phyloP scores from a whole-genome alignment of 1,140 invertebrate species.

The Drosophila bocki region DNA sequence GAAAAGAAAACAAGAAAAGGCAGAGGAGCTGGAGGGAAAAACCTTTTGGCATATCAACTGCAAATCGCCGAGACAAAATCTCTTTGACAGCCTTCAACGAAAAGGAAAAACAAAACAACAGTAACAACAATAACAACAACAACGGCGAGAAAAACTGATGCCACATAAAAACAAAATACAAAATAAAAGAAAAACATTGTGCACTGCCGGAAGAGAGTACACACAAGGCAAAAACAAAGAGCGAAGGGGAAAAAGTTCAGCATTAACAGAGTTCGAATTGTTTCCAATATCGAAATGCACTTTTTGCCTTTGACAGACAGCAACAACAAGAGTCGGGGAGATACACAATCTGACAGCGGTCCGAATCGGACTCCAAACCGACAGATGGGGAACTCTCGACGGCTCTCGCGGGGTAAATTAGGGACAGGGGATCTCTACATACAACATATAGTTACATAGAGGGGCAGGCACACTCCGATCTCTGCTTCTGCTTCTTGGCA shows the following conservation, averaged over 20 bases:
- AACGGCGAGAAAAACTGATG: conserved; percentile 62
- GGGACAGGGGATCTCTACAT: conserved; percentile 5
- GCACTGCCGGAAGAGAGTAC: conserved; percentile 75
- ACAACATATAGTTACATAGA: neutral
- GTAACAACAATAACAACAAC: conserved; percentile 2
- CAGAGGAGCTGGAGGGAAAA: conserved; percentile 17
- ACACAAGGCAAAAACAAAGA: conserved; percentile 16
- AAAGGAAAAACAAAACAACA: conserved; percentile 46
- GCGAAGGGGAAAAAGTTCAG: conserved; percentile 42
- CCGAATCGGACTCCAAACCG: conserved; percentile 25
- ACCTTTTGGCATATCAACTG: conserved; percentile 63
- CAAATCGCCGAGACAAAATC: conserved; percentile 61
- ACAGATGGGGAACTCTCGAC: conserved; percentile 30
- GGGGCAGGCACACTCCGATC: conserved; percentile 8
- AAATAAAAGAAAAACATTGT: conserved; percentile 54
- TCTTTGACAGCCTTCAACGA: conserved; percentile 60
- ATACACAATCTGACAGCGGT: conserved; percentile 73
- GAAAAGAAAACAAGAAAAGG: conserved; percentile 30
- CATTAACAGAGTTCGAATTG: conserved; percentile 68
- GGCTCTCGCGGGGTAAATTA: conserved; percentile 10
- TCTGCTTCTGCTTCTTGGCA: conserved; percentile 48
- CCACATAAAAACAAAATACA: conserved; percentile 52
- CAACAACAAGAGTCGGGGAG: conserved; percentile 47
- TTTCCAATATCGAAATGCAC: conserved; percentile 75
- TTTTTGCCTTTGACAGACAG: conserved; percentile 72